Base-by-base conservation (phyloP, 2,888 invertebrate genomes). In the Dynastes maya region DNA sequence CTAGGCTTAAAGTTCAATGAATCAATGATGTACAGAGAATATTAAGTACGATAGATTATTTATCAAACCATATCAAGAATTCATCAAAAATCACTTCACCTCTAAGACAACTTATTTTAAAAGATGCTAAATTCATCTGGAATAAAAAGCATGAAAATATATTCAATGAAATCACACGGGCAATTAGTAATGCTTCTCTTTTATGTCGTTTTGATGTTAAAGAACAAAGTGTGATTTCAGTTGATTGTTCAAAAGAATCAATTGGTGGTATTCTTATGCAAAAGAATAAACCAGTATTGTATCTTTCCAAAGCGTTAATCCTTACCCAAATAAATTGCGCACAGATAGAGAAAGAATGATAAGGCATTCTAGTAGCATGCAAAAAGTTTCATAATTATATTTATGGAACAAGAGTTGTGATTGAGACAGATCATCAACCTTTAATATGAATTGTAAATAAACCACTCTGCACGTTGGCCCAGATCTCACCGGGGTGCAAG, bases 311-410 rank as follows among this genome's bases (percentile, higher is more conserved):
- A 13, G 79, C 82, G 6, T 75, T 82, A 40, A 82, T 78, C n/a
- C 58, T 51, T 2, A 72, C 80, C 8, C 82, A 83, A 51, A 61
- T 81, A 79, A 78, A 80, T 45, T 84, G 84, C 65, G 81, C 78
- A 68, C 82, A 83, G 63, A 80, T 85, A 5, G 84, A 85, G 79
- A 85, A 85, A 79, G 84, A 86, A 80, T 76, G 84, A 58, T 64
- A 84, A 6, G 83, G 83, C 13, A 81, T 84, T 11, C 81, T 83
- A 9, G 83, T 78, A 77, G 84, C 82, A n/a, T 84, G 83, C 79
- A 80, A 83, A 61, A 40, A 78, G 29, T 83, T 83, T 64, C 63
- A 80, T 49, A 80, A 80, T 71, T 83, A 82, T 40, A 49, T 83
- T 13, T 80, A 58, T 67, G 45, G 74, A 27, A 22, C 22, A 16